Evolutionary conservation across 2,113 vertebrate genomes (phyloP).

Genomic region (Lycaon pictus): DNA sequence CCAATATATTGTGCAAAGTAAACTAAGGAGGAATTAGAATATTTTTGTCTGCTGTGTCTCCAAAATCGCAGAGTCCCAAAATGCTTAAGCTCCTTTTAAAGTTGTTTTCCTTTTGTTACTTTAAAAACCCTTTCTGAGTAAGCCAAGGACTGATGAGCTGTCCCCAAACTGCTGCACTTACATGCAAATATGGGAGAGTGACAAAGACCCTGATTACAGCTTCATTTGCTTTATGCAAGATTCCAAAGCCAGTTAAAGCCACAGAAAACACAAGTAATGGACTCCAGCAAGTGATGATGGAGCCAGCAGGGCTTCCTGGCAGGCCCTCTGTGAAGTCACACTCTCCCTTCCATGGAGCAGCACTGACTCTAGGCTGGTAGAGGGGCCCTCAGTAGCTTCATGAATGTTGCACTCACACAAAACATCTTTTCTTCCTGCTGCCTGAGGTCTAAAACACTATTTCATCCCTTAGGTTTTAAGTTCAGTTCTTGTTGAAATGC

Average conservation of each 20-base stretch:
- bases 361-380: background rate
- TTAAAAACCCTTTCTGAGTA: constrained; percentile 70
- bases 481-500: background rate
- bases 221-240: constrained; percentile 87
- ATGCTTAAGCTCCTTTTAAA: constrained; percentile 83
- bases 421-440: background rate
- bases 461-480: background rate
- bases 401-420: background rate
- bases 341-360: background rate
- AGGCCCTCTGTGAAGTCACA: background rate
- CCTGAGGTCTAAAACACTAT: background rate
- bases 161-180: constrained; percentile 82
- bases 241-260: constrained; percentile 82
- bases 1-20: constrained; percentile 86
- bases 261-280: constrained; percentile 81
- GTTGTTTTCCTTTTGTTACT: constrained; percentile 71
- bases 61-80: constrained; percentile 83
- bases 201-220: constrained; percentile 88
- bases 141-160: constrained; percentile 81
- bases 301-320: constrained; percentile 53
- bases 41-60: constrained; percentile 86
- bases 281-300: constrained; percentile 79
- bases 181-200: constrained; percentile 85
- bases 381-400: background rate
- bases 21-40: constrained; percentile 85